Evolutionary conservation across 2,797 vertebrate genomes (phyloP).

Genomic region (Avahi laniger): DNA sequence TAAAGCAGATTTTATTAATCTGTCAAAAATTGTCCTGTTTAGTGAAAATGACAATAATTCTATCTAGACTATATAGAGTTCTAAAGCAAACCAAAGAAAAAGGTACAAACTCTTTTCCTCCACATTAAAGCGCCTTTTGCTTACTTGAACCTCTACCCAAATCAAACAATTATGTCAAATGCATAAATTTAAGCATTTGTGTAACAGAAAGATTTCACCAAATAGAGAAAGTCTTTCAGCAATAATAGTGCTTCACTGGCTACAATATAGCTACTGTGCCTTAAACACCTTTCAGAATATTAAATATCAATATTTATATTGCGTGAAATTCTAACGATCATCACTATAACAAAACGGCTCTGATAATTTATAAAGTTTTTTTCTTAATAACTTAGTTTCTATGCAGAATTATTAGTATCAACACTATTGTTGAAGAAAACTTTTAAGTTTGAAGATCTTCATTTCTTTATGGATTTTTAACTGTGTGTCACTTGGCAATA

Average conservation of each 20-base stretch:
- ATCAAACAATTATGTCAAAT: conserved; percentile 30
- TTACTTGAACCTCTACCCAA: conserved; percentile 22
- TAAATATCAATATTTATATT: background rate
- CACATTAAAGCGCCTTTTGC: conserved; percentile 26
- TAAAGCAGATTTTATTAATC: background rate
- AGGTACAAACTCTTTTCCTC: background rate
- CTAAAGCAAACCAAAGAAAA: conserved; percentile 31
- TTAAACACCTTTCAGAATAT: conserved; percentile 32
- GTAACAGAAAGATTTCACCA: background rate
- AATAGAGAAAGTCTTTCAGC: background rate
- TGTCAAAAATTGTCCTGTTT: background rate
- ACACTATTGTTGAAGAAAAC: conserved; percentile 45
- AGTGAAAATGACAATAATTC: conserved; percentile 27
- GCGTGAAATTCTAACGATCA: background rate
- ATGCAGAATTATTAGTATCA: conserved; percentile 16
- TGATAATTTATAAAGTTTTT: conserved; percentile 17
- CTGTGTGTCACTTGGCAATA: background rate
- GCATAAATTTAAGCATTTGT: conserved; percentile 14
- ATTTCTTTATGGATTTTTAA: conserved; percentile 31
- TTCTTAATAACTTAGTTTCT: conserved; percentile 2
- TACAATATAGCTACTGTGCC: background rate
- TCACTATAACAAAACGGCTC: conserved; percentile 19
- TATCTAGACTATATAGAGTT: background rate
- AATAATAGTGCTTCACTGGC: background rate
- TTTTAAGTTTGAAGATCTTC: conserved; percentile 41